A percentile compares a stretch with the other conserved stretches of the same genome.
Conservation (phyloP, 2,113 vertebrate species). For the Scortum barcoo region DNA sequence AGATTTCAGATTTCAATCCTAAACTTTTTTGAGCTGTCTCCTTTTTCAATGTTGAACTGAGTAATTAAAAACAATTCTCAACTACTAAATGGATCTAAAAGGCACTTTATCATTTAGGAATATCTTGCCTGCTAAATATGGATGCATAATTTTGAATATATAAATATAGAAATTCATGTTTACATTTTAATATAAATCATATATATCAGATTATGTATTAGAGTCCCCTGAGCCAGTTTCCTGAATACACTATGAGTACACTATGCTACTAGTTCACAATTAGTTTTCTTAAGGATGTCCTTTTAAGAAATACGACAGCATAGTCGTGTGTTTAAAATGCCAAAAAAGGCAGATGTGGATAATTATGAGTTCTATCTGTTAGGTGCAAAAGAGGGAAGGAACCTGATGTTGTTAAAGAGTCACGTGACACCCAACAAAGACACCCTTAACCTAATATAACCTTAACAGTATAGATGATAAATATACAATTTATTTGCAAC, state of each 20-base stretch:
- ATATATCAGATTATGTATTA: background rate
- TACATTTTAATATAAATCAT: background rate
- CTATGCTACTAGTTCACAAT: background rate
- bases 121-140: background rate
- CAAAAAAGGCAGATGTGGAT: background rate
- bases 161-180: background rate
- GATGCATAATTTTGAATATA: background rate
- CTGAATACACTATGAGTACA: background rate
- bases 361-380: background rate
- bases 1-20: conserved; percentile 4
- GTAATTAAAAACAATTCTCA: background rate
- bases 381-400: background rate
- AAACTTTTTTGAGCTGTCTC: conserved; percentile 23
- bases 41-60: conserved; percentile 5
- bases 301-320: background rate
- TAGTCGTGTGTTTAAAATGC: background rate
- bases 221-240: background rate
- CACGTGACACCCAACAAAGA: too few relatives aligned
- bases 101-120: background rate
- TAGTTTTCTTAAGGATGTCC: background rate
- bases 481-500: background rate
- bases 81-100: background rate
- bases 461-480: too few relatives aligned
- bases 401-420: background rate
- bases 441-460: too few relatives aligned